phyloP scores from a whole-genome alignment of 2,888 invertebrate species.

The Iphiclides podalirius region DNA sequence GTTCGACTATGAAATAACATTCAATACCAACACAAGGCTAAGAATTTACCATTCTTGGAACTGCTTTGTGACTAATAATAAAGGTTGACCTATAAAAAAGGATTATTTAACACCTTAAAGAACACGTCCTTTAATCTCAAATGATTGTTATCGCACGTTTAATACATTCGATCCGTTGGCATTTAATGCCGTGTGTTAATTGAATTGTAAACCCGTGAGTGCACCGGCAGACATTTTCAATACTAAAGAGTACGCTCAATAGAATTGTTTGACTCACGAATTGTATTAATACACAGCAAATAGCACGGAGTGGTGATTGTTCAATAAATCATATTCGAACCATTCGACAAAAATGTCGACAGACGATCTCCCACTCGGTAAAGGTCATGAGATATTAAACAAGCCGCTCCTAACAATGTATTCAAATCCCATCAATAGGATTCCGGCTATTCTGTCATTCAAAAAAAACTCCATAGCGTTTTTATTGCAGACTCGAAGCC shows the following conservation, averaged over 20 bases:
- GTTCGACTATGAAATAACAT: too few relatives aligned
- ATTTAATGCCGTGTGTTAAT: constrained; percentile 28
- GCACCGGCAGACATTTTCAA: constrained; percentile 16
- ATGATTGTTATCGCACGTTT: constrained; percentile 25
- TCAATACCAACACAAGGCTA: too few relatives aligned
- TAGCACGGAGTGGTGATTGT: constrained; percentile 25
- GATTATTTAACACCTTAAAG: not conserved
- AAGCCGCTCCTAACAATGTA: constrained; percentile 42
- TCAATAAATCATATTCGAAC: constrained; percentile 36
- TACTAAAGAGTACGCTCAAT: constrained; percentile 18
- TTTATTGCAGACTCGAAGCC: constrained; percentile 10
- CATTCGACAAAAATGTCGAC: constrained; percentile 35
- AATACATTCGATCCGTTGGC: constrained; percentile 15
- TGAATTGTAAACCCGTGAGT: constrained; percentile 27
- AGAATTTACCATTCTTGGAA: too few relatives aligned
- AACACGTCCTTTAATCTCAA: constrained; percentile 22
- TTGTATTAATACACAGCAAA: constrained; percentile 10
- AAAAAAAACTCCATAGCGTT: too few relatives aligned
- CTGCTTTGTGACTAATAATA: too few relatives aligned
- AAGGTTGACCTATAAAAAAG: too few relatives aligned
- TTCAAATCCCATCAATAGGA: constrained; percentile 34
- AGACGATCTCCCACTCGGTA: constrained; percentile 38
- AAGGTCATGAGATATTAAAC: constrained; percentile 50
- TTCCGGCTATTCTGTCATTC: constrained; percentile 6
- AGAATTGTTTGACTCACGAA: constrained; percentile 25